Evolutionary conservation across 2,113 vertebrate genomes (phyloP).

Genomic region (Thamnophis sirtalis): DNA sequence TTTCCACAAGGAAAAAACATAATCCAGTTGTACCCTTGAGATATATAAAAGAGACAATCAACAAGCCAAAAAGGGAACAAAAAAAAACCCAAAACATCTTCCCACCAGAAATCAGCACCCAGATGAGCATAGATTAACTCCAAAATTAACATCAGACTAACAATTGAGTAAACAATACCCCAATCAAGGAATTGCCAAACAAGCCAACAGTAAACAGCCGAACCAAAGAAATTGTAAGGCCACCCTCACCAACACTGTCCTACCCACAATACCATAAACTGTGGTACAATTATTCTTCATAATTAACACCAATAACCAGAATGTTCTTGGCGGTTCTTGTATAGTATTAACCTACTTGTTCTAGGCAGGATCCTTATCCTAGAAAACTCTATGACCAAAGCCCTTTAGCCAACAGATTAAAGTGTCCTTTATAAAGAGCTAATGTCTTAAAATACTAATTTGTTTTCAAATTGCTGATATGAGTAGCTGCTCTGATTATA

Average conservation of each 20-base stretch:
- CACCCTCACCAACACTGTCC: no score
- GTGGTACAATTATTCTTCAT: not conserved
- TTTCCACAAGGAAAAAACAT: not conserved
- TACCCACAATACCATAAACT: not conserved
- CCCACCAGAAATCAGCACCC: not conserved
- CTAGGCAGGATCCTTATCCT: not conserved
- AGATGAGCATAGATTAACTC: not conserved
- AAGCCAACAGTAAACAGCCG: not conserved
- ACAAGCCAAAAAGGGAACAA: not conserved
- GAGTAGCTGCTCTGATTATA: not conserved
- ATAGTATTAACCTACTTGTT: not conserved
- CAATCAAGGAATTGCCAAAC: not conserved
- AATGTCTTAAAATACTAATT: not conserved
- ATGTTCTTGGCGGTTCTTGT: not conserved
- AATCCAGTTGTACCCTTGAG: not conserved
- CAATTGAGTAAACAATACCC: not conserved
- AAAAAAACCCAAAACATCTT: not conserved
- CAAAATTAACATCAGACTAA: not conserved
- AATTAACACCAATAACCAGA: not conserved
- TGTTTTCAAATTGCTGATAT: not conserved
- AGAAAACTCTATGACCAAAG: not conserved
- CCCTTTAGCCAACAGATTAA: not conserved
- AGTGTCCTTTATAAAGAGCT: not conserved
- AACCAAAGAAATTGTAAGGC: no score
- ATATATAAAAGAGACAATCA: not conserved